These are phyloP conservation scores for Alca torda DNA, from an alignment of 2,797 vertebrate genomes.

Conservation along the genomic window DNA sequence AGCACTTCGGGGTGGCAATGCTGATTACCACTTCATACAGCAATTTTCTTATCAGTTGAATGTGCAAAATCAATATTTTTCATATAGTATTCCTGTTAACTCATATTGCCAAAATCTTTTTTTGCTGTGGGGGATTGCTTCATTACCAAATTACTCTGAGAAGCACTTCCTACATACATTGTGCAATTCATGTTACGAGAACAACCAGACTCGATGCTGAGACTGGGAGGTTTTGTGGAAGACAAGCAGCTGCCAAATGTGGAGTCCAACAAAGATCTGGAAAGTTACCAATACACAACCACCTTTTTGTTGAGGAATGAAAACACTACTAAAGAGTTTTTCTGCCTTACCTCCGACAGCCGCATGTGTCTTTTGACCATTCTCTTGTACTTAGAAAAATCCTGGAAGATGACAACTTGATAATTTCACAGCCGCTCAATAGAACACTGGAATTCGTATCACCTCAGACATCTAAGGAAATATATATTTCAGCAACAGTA, in stretches of 20 bases:
- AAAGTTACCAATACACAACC: background rate
- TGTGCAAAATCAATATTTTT: conserved; percentile 28
- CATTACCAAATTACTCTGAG: background rate
- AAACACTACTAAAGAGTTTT: background rate
- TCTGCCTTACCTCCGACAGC: background rate
- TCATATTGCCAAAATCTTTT: background rate
- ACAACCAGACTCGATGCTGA: background rate
- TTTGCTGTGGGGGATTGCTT: background rate
- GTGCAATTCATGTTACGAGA: background rate
- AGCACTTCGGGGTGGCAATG: background rate
- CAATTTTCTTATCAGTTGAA: conserved; percentile 26
- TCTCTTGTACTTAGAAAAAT: background rate
- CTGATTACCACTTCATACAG: background rate
- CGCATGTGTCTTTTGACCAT: background rate
- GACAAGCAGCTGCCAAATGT: background rate
- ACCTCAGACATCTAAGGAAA: background rate
- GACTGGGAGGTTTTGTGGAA: background rate
- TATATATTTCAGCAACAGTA: background rate
- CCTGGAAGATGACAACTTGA: background rate
- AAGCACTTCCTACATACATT: background rate
- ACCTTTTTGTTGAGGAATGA: background rate
- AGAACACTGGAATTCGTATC: background rate
- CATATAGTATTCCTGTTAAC: background rate
- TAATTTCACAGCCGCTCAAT: background rate
- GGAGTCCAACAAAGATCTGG: background rate